These are phyloP conservation scores for Capitella teleta DNA, from an alignment of 1,140 invertebrate genomes.

Conservation along the genomic window DNA sequence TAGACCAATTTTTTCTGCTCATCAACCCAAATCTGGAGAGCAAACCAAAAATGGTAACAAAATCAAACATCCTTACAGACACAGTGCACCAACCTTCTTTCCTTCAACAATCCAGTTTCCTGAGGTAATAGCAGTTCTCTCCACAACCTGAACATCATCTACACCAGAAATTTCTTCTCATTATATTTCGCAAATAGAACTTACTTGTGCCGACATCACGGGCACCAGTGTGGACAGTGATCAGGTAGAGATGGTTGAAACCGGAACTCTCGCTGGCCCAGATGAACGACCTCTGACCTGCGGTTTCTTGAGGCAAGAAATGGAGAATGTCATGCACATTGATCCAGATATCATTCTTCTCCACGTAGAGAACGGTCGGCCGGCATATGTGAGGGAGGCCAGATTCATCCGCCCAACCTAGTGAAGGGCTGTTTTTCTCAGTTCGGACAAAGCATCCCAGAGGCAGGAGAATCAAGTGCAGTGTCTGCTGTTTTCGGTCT, in stretches of 20 bases:
- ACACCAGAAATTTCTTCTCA: too few species aligned
- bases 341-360: conserved; percentile 68
- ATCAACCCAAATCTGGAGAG: conserved; percentile 42
- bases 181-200: too few species aligned
- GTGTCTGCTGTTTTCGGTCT: conserved; percentile 68
- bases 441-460: conserved; percentile 20
- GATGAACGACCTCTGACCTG: conserved; percentile 59
- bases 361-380: conserved; percentile 45
- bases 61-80: too few species aligned
- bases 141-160: too few species aligned
- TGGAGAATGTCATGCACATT: conserved; percentile 78
- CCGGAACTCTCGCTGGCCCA: conserved; percentile 88
- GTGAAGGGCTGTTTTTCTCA: too few species aligned
- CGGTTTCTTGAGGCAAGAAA: conserved; percentile 58
- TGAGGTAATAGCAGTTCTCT: too few species aligned
- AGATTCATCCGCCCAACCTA: conserved; percentile 12
- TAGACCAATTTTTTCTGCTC: conserved; percentile 38
- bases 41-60: conserved; percentile 5
- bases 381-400: conserved; percentile 17
- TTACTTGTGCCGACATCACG: too few species aligned
- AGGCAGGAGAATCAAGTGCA: conserved; percentile 52
- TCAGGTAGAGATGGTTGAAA: conserved; percentile 77
- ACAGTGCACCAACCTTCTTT: too few species aligned
- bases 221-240: conserved; percentile 44
- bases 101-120: too few species aligned